Evolutionary conservation across 2,888 invertebrate species (phyloP).

Genomic region (Euclidia mi): DNA sequence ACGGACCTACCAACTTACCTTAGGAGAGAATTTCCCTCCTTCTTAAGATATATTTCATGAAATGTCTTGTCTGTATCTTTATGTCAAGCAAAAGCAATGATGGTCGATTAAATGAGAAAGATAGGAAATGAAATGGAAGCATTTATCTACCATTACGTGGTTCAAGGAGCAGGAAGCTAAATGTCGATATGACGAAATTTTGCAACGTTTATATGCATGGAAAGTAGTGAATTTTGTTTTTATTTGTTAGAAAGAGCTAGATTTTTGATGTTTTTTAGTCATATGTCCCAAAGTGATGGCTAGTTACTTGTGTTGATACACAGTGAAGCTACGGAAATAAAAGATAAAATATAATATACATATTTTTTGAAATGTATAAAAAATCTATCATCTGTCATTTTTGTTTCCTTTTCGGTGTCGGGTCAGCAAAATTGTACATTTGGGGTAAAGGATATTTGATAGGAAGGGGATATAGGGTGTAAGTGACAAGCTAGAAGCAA

Average conservation of each 20-base stretch:
- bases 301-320: conserved; percentile 77
- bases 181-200: conserved; percentile 11
- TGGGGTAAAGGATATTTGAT: background rate
- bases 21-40: no score
- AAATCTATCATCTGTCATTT: conserved; percentile 70
- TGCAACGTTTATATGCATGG: conserved; percentile 44
- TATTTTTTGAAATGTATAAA: conserved; percentile 87
- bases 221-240: conserved; percentile 53
- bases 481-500: background rate
- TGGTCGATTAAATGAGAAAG: no score
- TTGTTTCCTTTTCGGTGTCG: conserved; percentile 58
- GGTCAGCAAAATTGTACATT: conserved; percentile 37
- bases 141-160: no score
- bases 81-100: no score
- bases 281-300: conserved; percentile 65
- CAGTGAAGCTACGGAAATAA: conserved; percentile 61
- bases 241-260: conserved; percentile 83
- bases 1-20: no score
- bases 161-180: no score
- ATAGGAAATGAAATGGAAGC: no score
- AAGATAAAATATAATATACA: conserved; percentile 63
- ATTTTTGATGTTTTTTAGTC: conserved; percentile 83
- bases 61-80: no score
- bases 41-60: no score
- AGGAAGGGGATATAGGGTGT: background rate